Percentiles rank a stretch among this genome's conserved stretches.
phyloP scores from a whole-genome alignment of 1,140 invertebrate species.

The Drosophila mojavensis region DNA sequence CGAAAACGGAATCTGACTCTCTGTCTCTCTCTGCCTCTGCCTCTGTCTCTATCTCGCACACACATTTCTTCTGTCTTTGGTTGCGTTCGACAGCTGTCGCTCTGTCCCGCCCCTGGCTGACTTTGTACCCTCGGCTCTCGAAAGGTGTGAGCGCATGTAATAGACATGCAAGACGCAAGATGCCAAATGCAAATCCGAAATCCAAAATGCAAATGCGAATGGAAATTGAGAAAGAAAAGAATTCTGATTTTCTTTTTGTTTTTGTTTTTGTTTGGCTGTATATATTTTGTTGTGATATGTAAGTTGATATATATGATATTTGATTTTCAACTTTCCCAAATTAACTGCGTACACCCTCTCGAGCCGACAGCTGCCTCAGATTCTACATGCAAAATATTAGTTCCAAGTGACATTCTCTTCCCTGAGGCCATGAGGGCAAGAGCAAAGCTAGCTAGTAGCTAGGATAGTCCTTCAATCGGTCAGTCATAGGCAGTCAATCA shows the following conservation, averaged over 20 bases:
- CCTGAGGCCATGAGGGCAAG: too few species aligned
- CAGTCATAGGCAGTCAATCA: conserved; percentile 4
- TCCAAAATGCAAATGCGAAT: conserved; percentile 20
- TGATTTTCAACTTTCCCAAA: conserved; percentile 50
- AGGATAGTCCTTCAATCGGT: too few species aligned
- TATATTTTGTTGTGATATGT: conserved; percentile 72
- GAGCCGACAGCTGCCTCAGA: conserved; percentile 52
- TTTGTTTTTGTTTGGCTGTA: conserved; percentile 58
- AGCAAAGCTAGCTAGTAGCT: too few species aligned
- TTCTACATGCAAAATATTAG: too few species aligned
- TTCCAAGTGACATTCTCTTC: background rate
- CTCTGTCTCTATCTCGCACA: too few species aligned
- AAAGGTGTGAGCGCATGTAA: conserved; percentile 77
- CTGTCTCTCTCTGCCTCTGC: too few species aligned
- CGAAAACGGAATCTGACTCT: background rate
- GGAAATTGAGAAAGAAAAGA: background rate
- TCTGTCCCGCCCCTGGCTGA: conserved; percentile 6
- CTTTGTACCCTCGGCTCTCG: conserved; percentile 18
- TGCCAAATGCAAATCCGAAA: conserved; percentile 29
- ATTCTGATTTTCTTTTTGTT: conserved; percentile 56
- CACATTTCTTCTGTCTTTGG: background rate
- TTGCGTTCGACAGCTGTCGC: conserved; percentile 52
- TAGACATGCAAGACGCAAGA: conserved; percentile 30
- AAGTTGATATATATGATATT: conserved; percentile 83
- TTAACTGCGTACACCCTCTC: background rate